A percentile compares a stretch with the other conserved stretches of the same genome.
These are phyloP conservation scores for Standfussiana lucernea DNA, from an alignment of 2,888 invertebrate genomes.

Conservation along the genomic window DNA sequence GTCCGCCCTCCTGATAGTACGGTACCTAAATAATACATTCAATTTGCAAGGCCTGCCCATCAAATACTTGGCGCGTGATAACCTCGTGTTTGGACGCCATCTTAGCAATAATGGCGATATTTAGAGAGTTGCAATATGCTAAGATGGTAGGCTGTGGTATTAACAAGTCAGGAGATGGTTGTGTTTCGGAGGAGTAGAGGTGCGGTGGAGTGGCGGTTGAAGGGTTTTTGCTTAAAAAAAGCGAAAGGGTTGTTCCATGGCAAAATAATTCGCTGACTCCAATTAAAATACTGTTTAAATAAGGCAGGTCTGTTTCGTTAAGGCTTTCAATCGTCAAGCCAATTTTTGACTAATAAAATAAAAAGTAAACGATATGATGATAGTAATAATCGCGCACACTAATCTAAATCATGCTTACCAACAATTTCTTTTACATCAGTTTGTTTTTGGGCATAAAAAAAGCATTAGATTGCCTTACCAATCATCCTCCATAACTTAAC, in stretches of 20 bases:
- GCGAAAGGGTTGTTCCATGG: neutral
- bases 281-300: neutral
- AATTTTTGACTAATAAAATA: neutral
- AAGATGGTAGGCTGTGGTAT: conserved; percentile 90
- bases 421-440: neutral
- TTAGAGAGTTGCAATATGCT: conserved; percentile 90
- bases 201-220: conserved; percentile 69
- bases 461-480: too few species aligned
- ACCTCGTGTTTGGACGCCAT: conserved; percentile 84
- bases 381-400: too few species aligned
- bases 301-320: too few species aligned
- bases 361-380: neutral
- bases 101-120: conserved; percentile 88
- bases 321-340: too few species aligned
- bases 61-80: conserved; percentile 87
- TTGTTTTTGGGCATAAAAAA: neutral
- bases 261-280: neutral
- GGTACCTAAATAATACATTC: conserved; percentile 89
- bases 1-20: conserved; percentile 81
- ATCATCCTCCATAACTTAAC: neutral
- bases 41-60: conserved; percentile 84
- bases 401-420: too few species aligned
- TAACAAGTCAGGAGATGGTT: conserved; percentile 90
- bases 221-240: neutral
- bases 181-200: conserved; percentile 75